A percentile compares a stretch with the other conserved stretches of the same genome.
phyloP scores from a whole-genome alignment of 2,888 invertebrate species.

The Cataglyphis albicans region DNA sequence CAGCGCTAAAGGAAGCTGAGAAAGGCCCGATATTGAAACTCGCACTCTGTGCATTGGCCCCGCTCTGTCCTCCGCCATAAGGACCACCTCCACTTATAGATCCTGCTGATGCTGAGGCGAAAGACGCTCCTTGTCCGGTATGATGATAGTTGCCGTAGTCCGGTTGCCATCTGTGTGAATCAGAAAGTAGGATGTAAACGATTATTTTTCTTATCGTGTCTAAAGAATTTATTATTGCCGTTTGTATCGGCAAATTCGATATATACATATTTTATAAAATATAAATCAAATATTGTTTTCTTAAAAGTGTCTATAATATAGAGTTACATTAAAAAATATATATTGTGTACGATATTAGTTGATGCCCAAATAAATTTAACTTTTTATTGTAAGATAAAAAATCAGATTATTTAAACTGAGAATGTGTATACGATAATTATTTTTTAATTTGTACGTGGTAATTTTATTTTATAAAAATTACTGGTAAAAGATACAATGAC shows the following conservation, averaged over 20 bases:
- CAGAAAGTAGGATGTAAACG: conserved; percentile 21
- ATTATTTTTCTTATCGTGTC: not conserved
- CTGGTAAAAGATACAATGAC: not conserved
- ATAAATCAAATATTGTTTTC: not conserved
- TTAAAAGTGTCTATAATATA: not conserved
- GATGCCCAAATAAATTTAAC: not conserved
- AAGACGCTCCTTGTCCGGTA: conserved; percentile 68
- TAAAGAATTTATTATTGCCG: not conserved
- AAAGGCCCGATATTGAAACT: conserved; percentile 81
- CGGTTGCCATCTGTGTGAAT: conserved; percentile 55
- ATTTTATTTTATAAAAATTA: not conserved
- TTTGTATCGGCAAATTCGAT: not conserved
- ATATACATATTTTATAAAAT: not conserved
- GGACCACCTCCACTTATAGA: conserved; percentile 69
- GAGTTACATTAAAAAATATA: not conserved
- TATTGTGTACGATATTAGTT: not conserved
- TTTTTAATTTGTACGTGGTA: not conserved
- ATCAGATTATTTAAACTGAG: not conserved
- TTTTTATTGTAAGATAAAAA: not conserved
- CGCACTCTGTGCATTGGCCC: conserved; percentile 79
- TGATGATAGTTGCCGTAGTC: conserved; percentile 57
- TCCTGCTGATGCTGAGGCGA: conserved; percentile 77
- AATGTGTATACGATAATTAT: not conserved
- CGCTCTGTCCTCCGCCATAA: conserved; percentile 67
- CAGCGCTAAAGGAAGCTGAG: conserved; percentile 78